A percentile compares a stretch with the other conserved stretches of the same genome.
phyloP scores from a whole-genome alignment of 92 coral and sea anemone species.

The Porites lobata region DNA sequence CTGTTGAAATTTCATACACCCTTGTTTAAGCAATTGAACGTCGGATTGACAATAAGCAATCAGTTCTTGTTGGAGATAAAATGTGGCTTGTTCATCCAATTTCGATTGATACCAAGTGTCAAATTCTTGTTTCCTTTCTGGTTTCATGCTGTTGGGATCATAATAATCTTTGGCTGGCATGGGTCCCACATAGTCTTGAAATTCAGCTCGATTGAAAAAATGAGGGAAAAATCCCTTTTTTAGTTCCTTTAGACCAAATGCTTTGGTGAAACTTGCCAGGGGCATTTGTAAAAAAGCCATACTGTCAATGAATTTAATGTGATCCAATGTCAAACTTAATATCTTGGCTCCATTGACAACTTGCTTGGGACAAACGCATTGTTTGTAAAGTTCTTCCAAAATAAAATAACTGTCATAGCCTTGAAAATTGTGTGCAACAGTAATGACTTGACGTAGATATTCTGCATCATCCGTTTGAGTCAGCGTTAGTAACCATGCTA shows the following conservation, averaged over 20 bases:
- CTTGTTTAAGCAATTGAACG: background rate
- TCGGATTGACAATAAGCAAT: constrained; percentile 6
- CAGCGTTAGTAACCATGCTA: too few species aligned
- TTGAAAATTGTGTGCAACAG: constrained; percentile 17
- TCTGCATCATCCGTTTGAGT: too few species aligned
- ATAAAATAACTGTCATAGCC: constrained; percentile 36
- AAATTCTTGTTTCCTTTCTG: too few species aligned
- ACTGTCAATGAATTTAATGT: background rate
- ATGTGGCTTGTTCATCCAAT: too few species aligned
- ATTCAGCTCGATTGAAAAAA: background rate
- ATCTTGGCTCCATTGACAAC: too few species aligned
- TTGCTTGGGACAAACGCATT: background rate
- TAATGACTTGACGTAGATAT: background rate
- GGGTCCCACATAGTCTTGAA: background rate
- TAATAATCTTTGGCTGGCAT: background rate
- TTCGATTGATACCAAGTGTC: too few species aligned
- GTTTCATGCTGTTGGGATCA: background rate
- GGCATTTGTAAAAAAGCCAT: too few species aligned
- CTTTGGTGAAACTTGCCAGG: background rate
- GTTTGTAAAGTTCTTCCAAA: constrained; percentile 3
- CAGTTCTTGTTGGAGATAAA: too few species aligned
- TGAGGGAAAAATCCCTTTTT: background rate
- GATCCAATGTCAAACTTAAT: too few species aligned
- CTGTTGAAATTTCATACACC: background rate
- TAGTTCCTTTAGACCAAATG: background rate